A percentile compares a stretch with the other conserved stretches of the same genome.
phyloP scores from a whole-genome alignment of 2,888 invertebrate genomes.

The Rotaria magnacalcarata region DNA sequence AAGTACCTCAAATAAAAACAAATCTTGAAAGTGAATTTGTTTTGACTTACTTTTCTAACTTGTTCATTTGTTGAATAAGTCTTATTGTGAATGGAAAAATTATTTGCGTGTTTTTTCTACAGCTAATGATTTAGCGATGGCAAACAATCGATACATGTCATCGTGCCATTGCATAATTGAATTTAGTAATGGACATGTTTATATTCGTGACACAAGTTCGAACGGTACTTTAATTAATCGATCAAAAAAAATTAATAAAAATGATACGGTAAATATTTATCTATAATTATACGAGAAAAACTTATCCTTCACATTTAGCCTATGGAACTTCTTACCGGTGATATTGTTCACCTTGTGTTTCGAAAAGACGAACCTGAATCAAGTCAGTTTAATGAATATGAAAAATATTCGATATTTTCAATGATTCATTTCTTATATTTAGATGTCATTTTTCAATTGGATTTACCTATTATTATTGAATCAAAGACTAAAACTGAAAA shows the following conservation, averaged over 20 bases:
- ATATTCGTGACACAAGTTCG: background rate
- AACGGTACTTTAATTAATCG: constrained; percentile 15
- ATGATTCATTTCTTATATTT: background rate
- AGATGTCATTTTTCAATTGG: background rate
- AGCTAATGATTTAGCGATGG: constrained; percentile 8
- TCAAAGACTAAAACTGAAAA: background rate
- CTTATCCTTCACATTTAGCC: background rate
- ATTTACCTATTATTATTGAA: background rate
- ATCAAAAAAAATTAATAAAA: background rate
- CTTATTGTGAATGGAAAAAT: no score
- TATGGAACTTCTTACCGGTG: background rate
- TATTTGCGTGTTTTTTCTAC: no score
- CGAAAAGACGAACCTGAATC: background rate
- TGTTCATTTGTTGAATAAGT: background rate
- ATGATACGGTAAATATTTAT: background rate
- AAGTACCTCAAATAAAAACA: no score
- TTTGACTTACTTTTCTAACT: no score
- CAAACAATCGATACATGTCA: background rate
- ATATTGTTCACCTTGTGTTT: constrained; percentile 19
- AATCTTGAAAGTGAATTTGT: no score
- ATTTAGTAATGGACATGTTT: background rate
- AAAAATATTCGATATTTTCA: no score
- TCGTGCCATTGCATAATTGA: background rate
- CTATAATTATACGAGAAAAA: no score
- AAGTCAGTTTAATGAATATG: background rate